Percentiles rank a stretch among this genome's conserved stretches.
phyloP scores from a whole-genome alignment of 2,888 invertebrate species.

The Leucania comma region DNA sequence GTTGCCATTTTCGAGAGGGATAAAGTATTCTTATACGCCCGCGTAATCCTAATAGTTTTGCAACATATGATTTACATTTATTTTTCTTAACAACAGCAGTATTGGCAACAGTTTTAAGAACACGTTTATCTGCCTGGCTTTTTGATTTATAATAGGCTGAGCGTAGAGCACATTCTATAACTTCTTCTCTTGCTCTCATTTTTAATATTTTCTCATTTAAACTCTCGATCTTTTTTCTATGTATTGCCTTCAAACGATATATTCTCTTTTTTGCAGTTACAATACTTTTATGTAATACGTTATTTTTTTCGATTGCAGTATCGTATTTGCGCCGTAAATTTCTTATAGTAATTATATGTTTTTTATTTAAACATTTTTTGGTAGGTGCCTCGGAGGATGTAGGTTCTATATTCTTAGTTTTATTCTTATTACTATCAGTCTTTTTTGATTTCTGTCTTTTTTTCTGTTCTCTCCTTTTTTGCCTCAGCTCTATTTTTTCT shows the following conservation, averaged over 20 bases:
- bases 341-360: conserved; percentile 3
- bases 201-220: conserved; percentile 21
- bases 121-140: conserved; percentile 20
- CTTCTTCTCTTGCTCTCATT: conserved; percentile 23
- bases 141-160: conserved; percentile 14
- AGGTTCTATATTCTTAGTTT: conserved; percentile 25
- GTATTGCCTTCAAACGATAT: conserved; percentile 6
- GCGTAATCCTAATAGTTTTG: conserved; percentile 25
- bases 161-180: conserved; percentile 27
- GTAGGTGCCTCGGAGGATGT: conserved; percentile 14
- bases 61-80: too few species aligned
- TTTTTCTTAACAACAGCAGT: conserved; percentile 6
- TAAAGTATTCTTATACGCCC: conserved; percentile 1
- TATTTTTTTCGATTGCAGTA: conserved; percentile 17
- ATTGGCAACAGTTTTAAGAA: conserved; percentile 8
- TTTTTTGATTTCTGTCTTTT: conserved; percentile 26
- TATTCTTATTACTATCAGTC: conserved; percentile 8
- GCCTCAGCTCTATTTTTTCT: background rate
- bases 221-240: conserved; percentile 1
- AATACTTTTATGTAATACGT: background rate
- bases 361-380: conserved; percentile 23
- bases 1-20: background rate
- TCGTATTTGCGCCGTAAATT: conserved; percentile 9
- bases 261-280: conserved; percentile 7
- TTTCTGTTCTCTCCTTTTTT: conserved; percentile 33